phyloP scores from a whole-genome alignment of 1,140 invertebrate species.

The Pseudomyrmex flavicornis region DNA sequence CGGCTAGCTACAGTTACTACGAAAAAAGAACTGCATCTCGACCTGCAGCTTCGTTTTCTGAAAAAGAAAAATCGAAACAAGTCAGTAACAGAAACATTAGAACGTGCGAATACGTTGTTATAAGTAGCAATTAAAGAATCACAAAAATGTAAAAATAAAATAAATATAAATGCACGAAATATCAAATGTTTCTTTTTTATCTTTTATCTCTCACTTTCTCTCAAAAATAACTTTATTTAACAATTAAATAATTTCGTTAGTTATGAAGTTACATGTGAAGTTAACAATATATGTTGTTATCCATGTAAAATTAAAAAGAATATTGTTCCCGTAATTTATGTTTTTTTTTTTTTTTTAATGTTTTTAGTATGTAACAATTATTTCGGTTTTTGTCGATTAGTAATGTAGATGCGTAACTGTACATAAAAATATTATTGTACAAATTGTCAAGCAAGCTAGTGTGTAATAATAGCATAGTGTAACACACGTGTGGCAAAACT shows the following conservation, averaged over 20 bases:
- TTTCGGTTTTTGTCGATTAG: background rate
- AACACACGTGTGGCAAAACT: background rate
- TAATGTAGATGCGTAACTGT: background rate
- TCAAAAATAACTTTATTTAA: background rate
- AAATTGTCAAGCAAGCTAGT: conserved; percentile 16
- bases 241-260: background rate
- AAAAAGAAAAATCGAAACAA: conserved; percentile 27
- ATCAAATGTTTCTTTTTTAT: background rate
- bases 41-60: conserved; percentile 40
- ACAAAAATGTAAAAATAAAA: background rate
- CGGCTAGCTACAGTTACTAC: conserved; percentile 64
- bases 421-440: conserved; percentile 10
- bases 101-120: background rate
- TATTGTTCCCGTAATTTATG: background rate
- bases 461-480: conserved; percentile 1
- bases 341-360: background rate
- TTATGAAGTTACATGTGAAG: no score
- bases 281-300: no score
- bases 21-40: conserved; percentile 66
- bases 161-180: background rate
- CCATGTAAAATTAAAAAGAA: background rate
- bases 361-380: no score
- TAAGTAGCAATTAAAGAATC: background rate
- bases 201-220: background rate
- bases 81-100: background rate